Evolutionary conservation across 2,888 invertebrate species (phyloP).

Genomic region (Stenotaenia linearis): DNA sequence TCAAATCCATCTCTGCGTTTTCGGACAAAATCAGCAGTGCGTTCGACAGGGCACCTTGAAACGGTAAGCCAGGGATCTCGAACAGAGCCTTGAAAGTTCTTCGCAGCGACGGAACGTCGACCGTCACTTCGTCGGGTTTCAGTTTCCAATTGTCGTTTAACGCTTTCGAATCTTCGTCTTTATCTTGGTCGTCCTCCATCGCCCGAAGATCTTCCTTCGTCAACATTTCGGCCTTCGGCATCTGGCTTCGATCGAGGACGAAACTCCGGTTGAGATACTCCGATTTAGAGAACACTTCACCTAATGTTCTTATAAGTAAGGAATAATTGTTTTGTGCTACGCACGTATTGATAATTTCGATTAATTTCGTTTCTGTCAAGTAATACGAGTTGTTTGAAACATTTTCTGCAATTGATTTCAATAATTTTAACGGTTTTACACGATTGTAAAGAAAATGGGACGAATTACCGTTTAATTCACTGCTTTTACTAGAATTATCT

Average conservation of each 20-base stretch:
- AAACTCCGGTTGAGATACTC: slow-evolving; percentile 53
- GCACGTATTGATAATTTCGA: slow-evolving; percentile 69
- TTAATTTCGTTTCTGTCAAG: slow-evolving; percentile 68
- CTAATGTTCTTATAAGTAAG: slow-evolving; percentile 66
- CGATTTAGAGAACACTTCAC: slow-evolving; percentile 66
- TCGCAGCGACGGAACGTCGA: slow-evolving; percentile 55
- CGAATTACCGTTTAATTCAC: too few species aligned
- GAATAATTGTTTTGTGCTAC: slow-evolving; percentile 62
- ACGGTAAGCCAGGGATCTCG: slow-evolving; percentile 48
- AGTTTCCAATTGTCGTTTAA: not conserved
- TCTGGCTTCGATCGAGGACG: slow-evolving; percentile 31
- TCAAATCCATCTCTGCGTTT: slow-evolving; percentile 64
- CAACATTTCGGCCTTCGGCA: slow-evolving; percentile 34
- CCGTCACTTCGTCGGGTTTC: slow-evolving; percentile 40
- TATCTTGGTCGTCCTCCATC: slow-evolving; percentile 73
- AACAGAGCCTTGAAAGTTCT: slow-evolving; percentile 60
- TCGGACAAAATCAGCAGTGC: slow-evolving; percentile 67
- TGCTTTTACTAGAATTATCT: not conserved
- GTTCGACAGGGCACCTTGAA: slow-evolving; percentile 65
- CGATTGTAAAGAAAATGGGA: too few species aligned
- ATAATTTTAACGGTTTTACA: too few species aligned
- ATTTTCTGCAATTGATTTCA: not conserved
- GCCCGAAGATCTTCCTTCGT: slow-evolving; percentile 68
- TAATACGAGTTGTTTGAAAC: slow-evolving; percentile 36
- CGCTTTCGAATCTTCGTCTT: slow-evolving; percentile 71